phyloP scores from a whole-genome alignment of 2,888 invertebrate species.

The Folsomia candida region DNA sequence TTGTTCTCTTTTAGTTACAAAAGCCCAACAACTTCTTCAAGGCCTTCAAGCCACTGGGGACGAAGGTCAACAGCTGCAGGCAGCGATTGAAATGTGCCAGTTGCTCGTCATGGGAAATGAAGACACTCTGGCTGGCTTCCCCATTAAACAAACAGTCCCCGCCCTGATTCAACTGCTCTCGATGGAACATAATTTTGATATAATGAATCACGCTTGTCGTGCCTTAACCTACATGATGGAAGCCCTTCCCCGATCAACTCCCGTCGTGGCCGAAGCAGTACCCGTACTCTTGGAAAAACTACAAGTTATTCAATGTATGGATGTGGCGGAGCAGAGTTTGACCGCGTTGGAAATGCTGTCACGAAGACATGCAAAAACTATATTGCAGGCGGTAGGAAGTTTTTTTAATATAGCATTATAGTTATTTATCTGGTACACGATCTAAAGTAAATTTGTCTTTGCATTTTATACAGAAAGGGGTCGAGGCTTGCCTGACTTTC shows the following conservation, averaged over 20 bases:
- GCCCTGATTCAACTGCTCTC: conserved; percentile 86
- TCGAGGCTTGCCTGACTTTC: conserved; percentile 92
- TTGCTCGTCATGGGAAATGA: conserved; percentile 98
- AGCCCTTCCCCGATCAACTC: conserved; percentile 91
- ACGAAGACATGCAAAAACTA: conserved; percentile 91
- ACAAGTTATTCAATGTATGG: conserved; percentile 98
- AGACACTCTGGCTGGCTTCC: conserved; percentile 96
- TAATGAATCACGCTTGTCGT: conserved; percentile 98
- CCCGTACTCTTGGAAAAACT: conserved; percentile 95
- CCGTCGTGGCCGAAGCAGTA: conserved; percentile 93
- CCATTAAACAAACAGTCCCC: conserved; percentile 95
- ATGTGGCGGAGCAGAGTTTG: conserved; percentile 97
- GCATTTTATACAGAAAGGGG: conserved; percentile 86
- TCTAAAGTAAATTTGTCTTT: neutral
- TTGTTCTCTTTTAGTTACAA: conserved; percentile 63
- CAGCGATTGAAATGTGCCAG: conserved; percentile 98
- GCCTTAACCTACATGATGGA: conserved; percentile 99
- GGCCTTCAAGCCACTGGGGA: conserved; percentile 91
- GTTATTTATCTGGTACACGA: neutral
- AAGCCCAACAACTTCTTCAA: conserved; percentile 88
- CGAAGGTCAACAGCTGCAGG: conserved; percentile 92
- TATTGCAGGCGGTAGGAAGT: conserved; percentile 78
- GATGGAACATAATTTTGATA: conserved; percentile 98
- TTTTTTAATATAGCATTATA: neutral
- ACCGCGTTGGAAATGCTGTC: conserved; percentile 97